Evolutionary conservation across 1,140 invertebrate species (phyloP).

Genomic region (Heliconius eleuchia): DNA sequence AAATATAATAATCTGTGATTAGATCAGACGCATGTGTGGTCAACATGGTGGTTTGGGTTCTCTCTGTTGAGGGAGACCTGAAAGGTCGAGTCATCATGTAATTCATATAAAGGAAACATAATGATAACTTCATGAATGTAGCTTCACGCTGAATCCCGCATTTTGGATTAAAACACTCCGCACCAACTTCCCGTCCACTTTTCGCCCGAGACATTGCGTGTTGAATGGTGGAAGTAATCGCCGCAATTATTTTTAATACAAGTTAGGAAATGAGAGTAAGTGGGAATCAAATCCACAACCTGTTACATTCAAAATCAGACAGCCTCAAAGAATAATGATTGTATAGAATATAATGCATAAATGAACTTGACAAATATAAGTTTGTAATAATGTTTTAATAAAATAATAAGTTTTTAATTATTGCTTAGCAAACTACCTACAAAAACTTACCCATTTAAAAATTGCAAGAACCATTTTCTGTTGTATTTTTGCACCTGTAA

Average conservation of each 20-base stretch:
- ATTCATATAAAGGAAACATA: neutral
- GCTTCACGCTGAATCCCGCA: no score
- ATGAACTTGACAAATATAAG: neutral
- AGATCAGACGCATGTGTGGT: constrained; percentile 66
- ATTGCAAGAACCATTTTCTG: neutral
- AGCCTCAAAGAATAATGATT: no score
- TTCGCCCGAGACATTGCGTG: no score
- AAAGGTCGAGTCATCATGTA: constrained; percentile 63
- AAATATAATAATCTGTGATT: neutral
- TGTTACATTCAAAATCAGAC: no score
- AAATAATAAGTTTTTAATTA: neutral
- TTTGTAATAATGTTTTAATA: neutral
- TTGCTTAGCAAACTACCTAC: neutral
- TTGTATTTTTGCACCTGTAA: neutral
- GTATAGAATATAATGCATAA: neutral
- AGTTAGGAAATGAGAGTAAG: no score
- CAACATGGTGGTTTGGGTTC: constrained; percentile 76
- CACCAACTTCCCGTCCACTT: no score
- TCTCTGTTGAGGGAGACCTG: constrained; percentile 76
- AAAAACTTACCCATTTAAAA: neutral
- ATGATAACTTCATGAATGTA: no score
- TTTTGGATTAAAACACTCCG: no score
- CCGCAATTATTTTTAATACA: no score
- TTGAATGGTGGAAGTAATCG: no score
- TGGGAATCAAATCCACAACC: no score